phyloP scores from a whole-genome alignment of 2,797 vertebrate genomes.

The Psittacula derbiana region DNA sequence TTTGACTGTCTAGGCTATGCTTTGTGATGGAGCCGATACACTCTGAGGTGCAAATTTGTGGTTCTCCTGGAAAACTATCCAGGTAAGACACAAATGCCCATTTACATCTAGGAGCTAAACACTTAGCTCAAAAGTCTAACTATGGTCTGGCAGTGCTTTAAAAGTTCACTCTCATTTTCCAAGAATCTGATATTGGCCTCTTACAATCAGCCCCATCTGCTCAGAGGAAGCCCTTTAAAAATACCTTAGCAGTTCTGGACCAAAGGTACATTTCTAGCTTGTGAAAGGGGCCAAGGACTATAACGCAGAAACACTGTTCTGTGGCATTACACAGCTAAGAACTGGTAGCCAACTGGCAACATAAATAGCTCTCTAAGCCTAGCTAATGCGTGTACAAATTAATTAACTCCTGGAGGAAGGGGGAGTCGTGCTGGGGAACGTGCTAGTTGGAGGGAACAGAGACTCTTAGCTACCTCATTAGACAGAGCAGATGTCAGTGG shows the following conservation, averaged over 20 bases:
- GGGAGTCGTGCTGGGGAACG: neutral
- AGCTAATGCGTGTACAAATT: neutral
- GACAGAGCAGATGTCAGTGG: neutral
- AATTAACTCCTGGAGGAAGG: neutral
- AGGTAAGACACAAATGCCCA: neutral
- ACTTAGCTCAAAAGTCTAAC: neutral
- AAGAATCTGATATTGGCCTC: neutral
- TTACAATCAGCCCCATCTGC: neutral
- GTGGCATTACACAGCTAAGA: neutral
- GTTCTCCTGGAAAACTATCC: neutral
- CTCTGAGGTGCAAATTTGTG: neutral
- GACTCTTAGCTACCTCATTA: neutral
- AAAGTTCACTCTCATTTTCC: neutral
- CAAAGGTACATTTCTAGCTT: neutral
- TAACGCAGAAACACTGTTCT: neutral
- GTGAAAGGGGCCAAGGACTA: neutral
- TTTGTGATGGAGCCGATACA: neutral
- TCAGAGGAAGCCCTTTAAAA: neutral
- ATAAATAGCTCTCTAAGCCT: neutral
- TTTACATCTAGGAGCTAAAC: neutral
- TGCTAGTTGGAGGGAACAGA: neutral
- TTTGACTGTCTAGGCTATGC: neutral
- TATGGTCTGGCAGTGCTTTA: neutral
- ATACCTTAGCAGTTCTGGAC: neutral
- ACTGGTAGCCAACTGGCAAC: neutral